Base-by-base conservation (phyloP, 1,140 invertebrate genomes). In the Phymorhynchus buccinoides region DNA sequence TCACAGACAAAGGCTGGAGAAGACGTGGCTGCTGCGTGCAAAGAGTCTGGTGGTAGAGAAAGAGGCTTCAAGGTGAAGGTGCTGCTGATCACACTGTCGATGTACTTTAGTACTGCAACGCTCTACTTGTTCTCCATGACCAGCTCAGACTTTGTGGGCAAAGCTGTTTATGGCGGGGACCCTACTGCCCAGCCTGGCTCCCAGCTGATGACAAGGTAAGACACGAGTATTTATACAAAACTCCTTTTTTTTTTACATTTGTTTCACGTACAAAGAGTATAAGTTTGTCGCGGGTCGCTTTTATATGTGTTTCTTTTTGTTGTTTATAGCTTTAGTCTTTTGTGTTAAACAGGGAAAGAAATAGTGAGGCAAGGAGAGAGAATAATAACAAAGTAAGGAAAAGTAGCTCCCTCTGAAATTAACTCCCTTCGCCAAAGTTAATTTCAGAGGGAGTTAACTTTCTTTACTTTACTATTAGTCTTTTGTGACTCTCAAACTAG, bases 81-180 rank as follows among this genome's bases (percentile, higher is more conserved):
- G 9, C 14, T 66, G 27, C 18, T 81, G 18, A 35, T 81, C 32
- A 27, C 32, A 1, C 6, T 81, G 30, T 62, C 44, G 1, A 22
- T 16, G 0, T 81, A 35, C 80, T 41, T 81, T 18, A 9, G 41
- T 0, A 16, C 39, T 3, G 48, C 32, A 1, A 37, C 30, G 3
- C 12, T 44, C 3, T 1, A 22, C 1, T 30, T 83, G 37, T 83
- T 71, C 80, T 30, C 62, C 39, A 71, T 83, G 80, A 68, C 66
- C 14, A 71, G n/a, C 22, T 83, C 80, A 18, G 80, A 83, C 44
- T 83, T 42, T 37, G 80, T 83, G 22, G 66, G 80, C 27, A 83
- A 83, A 56, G 80, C 56, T 39, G 73, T 83, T 66, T 44, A 71
- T 27, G 41, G 66, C 14, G 80, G 80, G 16, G 41, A 83, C 9